Evolutionary conservation across 2,888 invertebrate species (phyloP).

Genomic region (Iphiclides podalirius): DNA sequence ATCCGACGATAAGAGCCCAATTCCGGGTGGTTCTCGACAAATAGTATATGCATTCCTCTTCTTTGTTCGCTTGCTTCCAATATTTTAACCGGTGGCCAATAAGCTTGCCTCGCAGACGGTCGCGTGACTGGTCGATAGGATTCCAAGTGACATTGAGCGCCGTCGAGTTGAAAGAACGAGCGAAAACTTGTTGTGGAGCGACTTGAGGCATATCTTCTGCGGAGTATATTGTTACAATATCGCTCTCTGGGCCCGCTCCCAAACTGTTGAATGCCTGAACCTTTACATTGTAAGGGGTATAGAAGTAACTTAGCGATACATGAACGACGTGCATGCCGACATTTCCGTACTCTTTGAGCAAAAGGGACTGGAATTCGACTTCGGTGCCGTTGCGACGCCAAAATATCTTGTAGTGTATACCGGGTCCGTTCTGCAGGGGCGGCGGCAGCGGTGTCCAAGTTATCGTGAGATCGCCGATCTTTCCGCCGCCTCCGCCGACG

Average conservation of each 20-base stretch:
- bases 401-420: slow-evolving; percentile 93
- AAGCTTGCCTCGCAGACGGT: slow-evolving; percentile 91
- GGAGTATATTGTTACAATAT: slow-evolving; percentile 86
- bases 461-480: slow-evolving; percentile 95
- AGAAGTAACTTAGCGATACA: slow-evolving; percentile 86
- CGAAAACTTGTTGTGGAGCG: slow-evolving; percentile 90
- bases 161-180: slow-evolving; percentile 93
- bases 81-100: slow-evolving; percentile 97
- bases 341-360: slow-evolving; percentile 87
- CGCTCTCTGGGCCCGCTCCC: slow-evolving; percentile 91
- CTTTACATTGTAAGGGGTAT: slow-evolving; percentile 91
- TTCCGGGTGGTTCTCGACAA: slow-evolving; percentile 90
- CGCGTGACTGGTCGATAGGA: slow-evolving; percentile 91
- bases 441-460: slow-evolving; percentile 90
- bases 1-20: slow-evolving; percentile 94
- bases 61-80: slow-evolving; percentile 88
- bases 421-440: slow-evolving; percentile 92
- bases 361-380: slow-evolving; percentile 86
- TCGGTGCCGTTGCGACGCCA: slow-evolving; percentile 88
- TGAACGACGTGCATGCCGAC: slow-evolving; percentile 89
- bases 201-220: slow-evolving; percentile 96
- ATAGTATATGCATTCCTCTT: slow-evolving; percentile 90
- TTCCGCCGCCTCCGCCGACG: slow-evolving; percentile 96
- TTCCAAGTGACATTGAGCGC: slow-evolving; percentile 95
- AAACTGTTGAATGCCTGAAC: slow-evolving; percentile 90